Base-by-base conservation (phyloP, 2,888 invertebrate species). In the Thumatha senex region DNA sequence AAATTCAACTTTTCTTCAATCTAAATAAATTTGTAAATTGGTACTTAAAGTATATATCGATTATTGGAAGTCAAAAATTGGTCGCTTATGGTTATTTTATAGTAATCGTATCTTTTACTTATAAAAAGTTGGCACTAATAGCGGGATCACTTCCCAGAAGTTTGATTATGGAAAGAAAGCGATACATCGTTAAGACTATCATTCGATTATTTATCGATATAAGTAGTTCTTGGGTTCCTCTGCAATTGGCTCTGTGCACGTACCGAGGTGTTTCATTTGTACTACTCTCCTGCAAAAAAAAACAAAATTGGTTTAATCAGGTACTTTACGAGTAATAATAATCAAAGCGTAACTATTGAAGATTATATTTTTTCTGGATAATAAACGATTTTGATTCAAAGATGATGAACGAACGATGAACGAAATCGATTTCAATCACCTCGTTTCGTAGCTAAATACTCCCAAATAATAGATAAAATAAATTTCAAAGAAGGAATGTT, bases 181-280 rank as follows among this genome's bases (percentile, higher is more conserved):
- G 64, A 72, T 63, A 62, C 65, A 69, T 74, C 70, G 62, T 72
- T 67, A 72, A 75, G 77, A 80, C 78, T 78, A 60, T 57, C 56
- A 53, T 58, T 58, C 56, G 55, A 65, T 58, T 59, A 44, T 33
- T 72, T 90, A 91, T 87, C 91, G 87, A 88, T 97, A 97, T 61
- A 97, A 92, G 89, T 97, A 97, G 85, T 97, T 97, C 80, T 96
- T 96, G 59, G 97, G 96, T 70, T 95, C 94, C 77, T 96, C 96
- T 63, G 96, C 96, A 46, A 95, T 93, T 1, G 97, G 97, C 62
- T 96, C 95, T 43, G 97, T 95, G 86, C 97, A 97, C 15, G 96
- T 95, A 41, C 97, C 97, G 76, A 96, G 93, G 74, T 97, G 94
- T 75, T 95, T 95, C 80, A 96, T 93, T 62, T 94, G 93, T 40